Evolutionary conservation across 2,797 vertebrate genomes (phyloP).

Genomic region (Morelia viridis): DNA sequence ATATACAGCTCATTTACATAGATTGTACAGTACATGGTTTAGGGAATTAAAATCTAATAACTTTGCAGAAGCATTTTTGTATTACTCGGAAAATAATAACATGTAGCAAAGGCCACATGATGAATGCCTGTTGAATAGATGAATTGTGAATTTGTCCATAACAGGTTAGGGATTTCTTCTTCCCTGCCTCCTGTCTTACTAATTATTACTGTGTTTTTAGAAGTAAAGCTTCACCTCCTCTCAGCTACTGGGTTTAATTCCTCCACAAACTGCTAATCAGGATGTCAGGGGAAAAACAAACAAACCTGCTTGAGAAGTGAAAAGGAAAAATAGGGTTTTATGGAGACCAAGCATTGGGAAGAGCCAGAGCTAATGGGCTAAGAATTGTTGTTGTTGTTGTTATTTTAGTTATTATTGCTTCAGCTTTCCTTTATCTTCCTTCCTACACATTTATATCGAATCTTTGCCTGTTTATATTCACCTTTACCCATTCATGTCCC

Average conservation of each 20-base stretch:
- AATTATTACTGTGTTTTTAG: background rate
- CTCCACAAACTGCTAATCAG: background rate
- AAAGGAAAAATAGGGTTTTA: background rate
- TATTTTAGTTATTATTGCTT: background rate
- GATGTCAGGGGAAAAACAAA: background rate
- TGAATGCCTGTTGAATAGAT: background rate
- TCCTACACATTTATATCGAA: background rate
- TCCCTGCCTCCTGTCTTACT: background rate
- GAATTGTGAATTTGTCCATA: background rate
- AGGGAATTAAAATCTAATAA: constrained; percentile 29
- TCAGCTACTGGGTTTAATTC: background rate
- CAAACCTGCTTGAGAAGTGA: background rate
- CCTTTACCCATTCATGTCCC: background rate
- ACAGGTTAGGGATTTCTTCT: background rate
- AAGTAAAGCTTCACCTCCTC: background rate
- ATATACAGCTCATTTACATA: background rate
- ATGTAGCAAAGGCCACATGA: background rate
- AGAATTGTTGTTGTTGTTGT: background rate
- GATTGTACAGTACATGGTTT: constrained; percentile 51
- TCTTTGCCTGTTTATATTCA: background rate
- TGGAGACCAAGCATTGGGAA: background rate
- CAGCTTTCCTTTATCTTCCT: background rate
- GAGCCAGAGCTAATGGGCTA: background rate
- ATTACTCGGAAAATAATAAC: background rate
- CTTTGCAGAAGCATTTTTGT: background rate